phyloP scores from a whole-genome alignment of 2,113 vertebrate species.

The Myiagra hebetior region DNA sequence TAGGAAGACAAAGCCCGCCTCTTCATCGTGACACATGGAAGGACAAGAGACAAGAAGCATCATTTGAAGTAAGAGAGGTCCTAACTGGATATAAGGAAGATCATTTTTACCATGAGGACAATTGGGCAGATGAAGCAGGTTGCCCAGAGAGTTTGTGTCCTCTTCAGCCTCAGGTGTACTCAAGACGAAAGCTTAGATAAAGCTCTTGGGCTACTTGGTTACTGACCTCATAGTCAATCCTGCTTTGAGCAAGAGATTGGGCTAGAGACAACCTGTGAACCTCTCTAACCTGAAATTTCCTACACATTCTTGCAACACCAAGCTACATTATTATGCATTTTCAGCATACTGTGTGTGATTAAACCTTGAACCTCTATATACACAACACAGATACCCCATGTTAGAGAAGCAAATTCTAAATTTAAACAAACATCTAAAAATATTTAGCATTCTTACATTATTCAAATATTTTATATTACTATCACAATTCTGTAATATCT shows the following conservation, averaged over 20 bases:
- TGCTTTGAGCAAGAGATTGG: background rate
- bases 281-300: background rate
- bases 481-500: background rate
- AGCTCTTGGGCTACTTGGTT: background rate
- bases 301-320: background rate
- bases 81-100: background rate
- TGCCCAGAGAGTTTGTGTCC: background rate
- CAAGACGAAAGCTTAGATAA: background rate
- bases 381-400: background rate
- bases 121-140: background rate
- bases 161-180: background rate
- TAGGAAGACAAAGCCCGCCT: background rate
- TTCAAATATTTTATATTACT: background rate
- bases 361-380: background rate
- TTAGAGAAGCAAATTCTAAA: background rate
- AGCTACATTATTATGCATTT: background rate
- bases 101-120: background rate
- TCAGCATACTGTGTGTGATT: background rate
- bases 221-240: background rate
- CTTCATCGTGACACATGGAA: background rate
- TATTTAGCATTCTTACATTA: background rate
- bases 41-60: background rate
- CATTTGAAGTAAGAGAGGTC: background rate
- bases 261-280: background rate
- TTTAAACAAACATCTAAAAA: background rate